Evolutionary conservation across 2,797 vertebrate species (phyloP).

Genomic region (Sebastes steindachneri): DNA sequence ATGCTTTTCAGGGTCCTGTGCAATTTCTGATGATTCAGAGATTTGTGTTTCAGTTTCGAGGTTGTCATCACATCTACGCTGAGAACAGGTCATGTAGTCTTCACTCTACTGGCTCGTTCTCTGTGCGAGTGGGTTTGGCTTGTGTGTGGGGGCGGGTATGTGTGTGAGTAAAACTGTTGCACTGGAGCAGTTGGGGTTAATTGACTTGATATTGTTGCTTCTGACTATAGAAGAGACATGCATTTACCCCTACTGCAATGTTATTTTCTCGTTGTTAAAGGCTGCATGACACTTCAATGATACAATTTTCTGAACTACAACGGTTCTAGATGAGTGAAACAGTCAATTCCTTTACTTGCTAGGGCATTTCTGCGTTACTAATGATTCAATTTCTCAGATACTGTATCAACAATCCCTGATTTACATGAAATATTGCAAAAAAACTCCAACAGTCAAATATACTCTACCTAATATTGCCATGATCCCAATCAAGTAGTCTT

Average conservation of each 20-base stretch:
- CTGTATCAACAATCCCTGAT: neutral
- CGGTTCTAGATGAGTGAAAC: neutral
- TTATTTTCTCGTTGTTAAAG: neutral
- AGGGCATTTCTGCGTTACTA: neutral
- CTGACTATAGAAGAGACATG: neutral
- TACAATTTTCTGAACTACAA: neutral
- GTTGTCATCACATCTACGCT: slow-evolving; percentile 71
- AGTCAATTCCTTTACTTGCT: neutral
- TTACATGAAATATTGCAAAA: neutral
- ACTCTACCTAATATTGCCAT: neutral
- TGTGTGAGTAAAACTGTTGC: slow-evolving; percentile 33
- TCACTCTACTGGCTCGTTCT: slow-evolving; percentile 30
- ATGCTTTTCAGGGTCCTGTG: slow-evolving; percentile 66
- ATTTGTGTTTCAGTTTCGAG: slow-evolving; percentile 68
- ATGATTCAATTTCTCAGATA: neutral
- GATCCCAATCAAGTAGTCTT: slow-evolving; percentile 6
- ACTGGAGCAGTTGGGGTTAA: slow-evolving; percentile 37
- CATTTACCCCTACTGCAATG: neutral
- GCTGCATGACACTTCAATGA: neutral
- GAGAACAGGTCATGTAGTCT: slow-evolving; percentile 45
- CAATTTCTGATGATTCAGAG: slow-evolving; percentile 80
- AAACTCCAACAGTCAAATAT: neutral
- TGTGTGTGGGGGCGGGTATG: neutral
- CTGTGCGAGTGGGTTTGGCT: slow-evolving; percentile 34
- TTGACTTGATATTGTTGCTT: slow-evolving; percentile 13